Conservation (phyloP, 2,113 vertebrate species). For the Crotalus helleri region DNA sequence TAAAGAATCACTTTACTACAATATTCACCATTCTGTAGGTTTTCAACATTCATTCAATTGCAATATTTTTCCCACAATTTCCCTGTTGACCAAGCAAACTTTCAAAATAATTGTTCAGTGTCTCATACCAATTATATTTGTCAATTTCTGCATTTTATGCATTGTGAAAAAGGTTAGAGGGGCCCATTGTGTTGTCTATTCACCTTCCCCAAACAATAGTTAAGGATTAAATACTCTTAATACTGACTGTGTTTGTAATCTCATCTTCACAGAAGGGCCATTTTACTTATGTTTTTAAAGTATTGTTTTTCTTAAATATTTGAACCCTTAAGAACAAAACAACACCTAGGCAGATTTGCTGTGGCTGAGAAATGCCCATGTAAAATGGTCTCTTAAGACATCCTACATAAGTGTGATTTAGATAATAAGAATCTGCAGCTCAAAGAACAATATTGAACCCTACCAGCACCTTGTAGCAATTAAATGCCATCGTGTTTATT, state of each 20-base stretch:
- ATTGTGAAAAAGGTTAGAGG: constrained; percentile 16
- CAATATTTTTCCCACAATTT: constrained; percentile 17
- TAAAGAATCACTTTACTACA: background rate
- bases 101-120: constrained; percentile 1
- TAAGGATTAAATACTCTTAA: background rate
- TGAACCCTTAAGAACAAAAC: background rate
- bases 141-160: background rate
- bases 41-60: constrained; percentile 18
- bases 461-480: background rate
- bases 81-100: background rate
- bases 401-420: background rate
- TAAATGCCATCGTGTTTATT: background rate
- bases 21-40: background rate
- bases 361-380: background rate
- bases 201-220: background rate
- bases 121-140: constrained; percentile 2
- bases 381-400: background rate
- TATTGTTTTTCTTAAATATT: constrained; percentile 13
- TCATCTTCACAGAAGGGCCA: background rate
- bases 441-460: background rate
- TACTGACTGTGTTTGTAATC: background rate
- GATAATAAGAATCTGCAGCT: background rate
- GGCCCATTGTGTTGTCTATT: background rate
- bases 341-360: background rate
- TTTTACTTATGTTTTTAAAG: constrained; percentile 10